Conservation (phyloP, 2,797 vertebrate genomes). For the Ptychobarbus kaznakovi region DNA sequence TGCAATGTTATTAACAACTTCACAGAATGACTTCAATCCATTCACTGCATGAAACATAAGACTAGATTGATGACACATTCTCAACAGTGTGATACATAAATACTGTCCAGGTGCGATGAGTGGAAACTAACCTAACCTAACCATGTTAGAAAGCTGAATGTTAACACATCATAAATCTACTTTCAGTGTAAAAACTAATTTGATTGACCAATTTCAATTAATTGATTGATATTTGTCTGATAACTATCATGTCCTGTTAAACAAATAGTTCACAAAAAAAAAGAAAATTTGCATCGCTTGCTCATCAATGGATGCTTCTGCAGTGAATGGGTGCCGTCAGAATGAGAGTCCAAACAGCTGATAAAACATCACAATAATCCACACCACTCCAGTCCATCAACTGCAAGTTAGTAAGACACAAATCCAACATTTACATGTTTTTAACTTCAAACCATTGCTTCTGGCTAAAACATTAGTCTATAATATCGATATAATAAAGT, state of each 20-base stretch:
- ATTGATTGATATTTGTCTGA: neutral
- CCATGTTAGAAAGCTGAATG: neutral
- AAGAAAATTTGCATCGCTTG: neutral
- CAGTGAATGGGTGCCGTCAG: neutral
- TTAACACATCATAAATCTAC: neutral
- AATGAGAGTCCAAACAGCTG: neutral
- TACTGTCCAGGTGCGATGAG: neutral
- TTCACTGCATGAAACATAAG: neutral
- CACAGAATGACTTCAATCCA: constrained; percentile 68
- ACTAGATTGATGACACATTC: constrained; percentile 1
- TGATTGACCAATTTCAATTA: neutral
- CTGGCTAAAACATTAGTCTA: neutral
- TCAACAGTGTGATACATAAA: neutral
- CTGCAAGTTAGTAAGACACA: neutral
- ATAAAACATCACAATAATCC: neutral
- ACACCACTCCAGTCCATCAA: too few species aligned
- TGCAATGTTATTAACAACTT: constrained; percentile 40
- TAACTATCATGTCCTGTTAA: neutral
- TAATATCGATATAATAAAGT: neutral
- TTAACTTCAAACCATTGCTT: neutral
- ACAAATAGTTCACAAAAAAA: neutral
- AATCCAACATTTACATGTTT: neutral
- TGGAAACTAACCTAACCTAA: neutral
- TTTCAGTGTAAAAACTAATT: neutral
- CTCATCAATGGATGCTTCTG: neutral